Evolutionary conservation across 2,888 invertebrate genomes (phyloP), one percentile per base, ranked within the genome.

Genomic region (Eucriotettix oculatus): DNA sequence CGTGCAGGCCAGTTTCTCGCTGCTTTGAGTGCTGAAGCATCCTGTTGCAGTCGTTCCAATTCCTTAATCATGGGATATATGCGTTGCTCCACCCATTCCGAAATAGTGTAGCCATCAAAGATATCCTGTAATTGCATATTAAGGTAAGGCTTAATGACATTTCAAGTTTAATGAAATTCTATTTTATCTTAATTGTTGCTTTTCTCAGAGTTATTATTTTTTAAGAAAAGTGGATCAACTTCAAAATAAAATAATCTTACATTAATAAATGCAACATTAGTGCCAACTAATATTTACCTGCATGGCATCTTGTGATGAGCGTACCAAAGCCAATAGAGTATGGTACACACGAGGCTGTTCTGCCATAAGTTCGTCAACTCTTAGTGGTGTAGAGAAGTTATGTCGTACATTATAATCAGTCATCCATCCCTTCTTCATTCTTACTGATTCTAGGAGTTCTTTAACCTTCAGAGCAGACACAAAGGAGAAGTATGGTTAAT

Each of bases 371-470:
- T 85, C 83, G 54, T 81, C 82, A 1, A 87, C 76, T 56, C 86
- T 77, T 60, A 80, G 69, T 0, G 85, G 83, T 58, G 84, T 81
- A 64, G 83, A 81, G 68, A 83, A 86, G 68, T 83, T 83, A 66
- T 82, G 80, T n/a, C 79, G 74, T 9, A 84, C 75, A 69, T 85
- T 85, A 70, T 85, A 87, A 42, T 80, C 77, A 29, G 85, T 84
- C 76, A 87, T 77, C 86, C 86, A 87, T 42, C 84, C 65, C 58
- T 61, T 68, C 62, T 44, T 59, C 55, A 56, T 57, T n/a, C 59
- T 64, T 43, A 61, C 61, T 9, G 64, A 59, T 54, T 59, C 59
- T 44, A 64, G 42, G 57, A 60, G 64, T 16, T 64, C 64, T 42
- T 61, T 61, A 29, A 29, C 29, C 29, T 29, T 29, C 7, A 29